Conservation (phyloP, 1,140 invertebrate species). For the Cydia fagiglandana region DNA sequence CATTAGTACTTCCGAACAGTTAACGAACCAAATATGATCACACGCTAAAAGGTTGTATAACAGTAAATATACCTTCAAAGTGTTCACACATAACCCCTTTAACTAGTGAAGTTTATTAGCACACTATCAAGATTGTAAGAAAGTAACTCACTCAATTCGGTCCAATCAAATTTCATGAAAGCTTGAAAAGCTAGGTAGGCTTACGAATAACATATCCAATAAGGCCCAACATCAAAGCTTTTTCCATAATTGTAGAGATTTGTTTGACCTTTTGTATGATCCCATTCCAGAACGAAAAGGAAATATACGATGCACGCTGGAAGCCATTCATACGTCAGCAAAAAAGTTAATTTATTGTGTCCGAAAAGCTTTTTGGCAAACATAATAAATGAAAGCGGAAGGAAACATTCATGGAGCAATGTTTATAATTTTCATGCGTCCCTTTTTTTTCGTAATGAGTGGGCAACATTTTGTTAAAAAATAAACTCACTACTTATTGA, state of each 20-base stretch:
- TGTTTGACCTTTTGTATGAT: constrained; percentile 22
- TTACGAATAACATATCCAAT: not conserved
- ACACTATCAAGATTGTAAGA: constrained; percentile 58
- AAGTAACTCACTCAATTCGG: not conserved
- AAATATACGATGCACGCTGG: constrained; percentile 11
- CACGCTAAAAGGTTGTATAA: constrained; percentile 9
- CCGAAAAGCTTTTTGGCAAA: constrained; percentile 11
- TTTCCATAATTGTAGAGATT: constrained; percentile 17
- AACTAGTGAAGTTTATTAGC: constrained; percentile 53
- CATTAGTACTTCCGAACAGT: not conserved
- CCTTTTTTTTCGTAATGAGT: constrained; percentile 1
- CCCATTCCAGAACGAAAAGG: not conserved
- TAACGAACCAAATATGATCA: not conserved
- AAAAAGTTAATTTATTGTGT: constrained; percentile 19
- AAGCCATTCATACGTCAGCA: constrained; percentile 14
- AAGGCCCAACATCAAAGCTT: constrained; percentile 1
- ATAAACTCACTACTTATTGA: not conserved
- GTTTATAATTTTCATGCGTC: constrained; percentile 12
- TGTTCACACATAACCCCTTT: constrained; percentile 28
- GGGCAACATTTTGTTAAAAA: too few species aligned
- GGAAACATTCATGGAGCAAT: constrained; percentile 20
- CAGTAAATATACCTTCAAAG: constrained; percentile 10
- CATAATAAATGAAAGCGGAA: constrained; percentile 20
- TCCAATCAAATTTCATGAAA: not conserved
- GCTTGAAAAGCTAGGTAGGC: not conserved